These are phyloP conservation scores for Elysia chlorotica DNA, from an alignment of 1,140 invertebrate species.

Conservation along the genomic window DNA sequence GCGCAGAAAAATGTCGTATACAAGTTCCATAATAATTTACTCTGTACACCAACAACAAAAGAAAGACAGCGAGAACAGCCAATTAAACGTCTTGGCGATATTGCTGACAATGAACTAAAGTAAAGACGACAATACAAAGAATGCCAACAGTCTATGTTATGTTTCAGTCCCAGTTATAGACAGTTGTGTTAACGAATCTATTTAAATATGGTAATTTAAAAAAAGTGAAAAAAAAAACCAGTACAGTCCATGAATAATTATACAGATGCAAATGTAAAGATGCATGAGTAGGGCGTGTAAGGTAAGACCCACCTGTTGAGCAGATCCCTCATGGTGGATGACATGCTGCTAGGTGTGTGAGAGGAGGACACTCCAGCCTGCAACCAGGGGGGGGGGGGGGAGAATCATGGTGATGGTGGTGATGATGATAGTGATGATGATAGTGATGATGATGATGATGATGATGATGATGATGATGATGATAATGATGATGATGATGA, in stretches of 20 bases:
- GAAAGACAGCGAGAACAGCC: too few relatives aligned
- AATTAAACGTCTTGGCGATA: too few relatives aligned
- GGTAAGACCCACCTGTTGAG: constrained; percentile 27
- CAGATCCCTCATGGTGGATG: constrained; percentile 32
- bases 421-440: background rate
- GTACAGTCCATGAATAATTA: background rate
- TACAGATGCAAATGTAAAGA: background rate
- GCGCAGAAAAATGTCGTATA: too few relatives aligned
- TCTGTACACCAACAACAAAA: too few relatives aligned
- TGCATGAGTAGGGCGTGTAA: background rate
- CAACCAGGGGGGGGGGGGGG: background rate
- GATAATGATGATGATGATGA: background rate
- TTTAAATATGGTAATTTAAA: too few relatives aligned
- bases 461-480: background rate
- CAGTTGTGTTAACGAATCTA: too few relatives aligned
- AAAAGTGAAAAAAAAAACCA: background rate
- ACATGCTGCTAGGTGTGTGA: constrained; percentile 2
- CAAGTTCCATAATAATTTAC: too few relatives aligned
- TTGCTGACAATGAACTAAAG: too few relatives aligned
- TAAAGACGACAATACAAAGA: background rate
- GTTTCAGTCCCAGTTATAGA: too few relatives aligned
- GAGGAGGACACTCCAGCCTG: constrained; percentile 5
- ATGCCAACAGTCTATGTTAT: too few relatives aligned
- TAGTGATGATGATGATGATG: background rate
- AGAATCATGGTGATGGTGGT: background rate